A percentile compares a stretch with the other conserved stretches of the same genome.
Evolutionary conservation across 2,888 invertebrate species (phyloP).

Genomic region (Oeneis ivallda): DNA sequence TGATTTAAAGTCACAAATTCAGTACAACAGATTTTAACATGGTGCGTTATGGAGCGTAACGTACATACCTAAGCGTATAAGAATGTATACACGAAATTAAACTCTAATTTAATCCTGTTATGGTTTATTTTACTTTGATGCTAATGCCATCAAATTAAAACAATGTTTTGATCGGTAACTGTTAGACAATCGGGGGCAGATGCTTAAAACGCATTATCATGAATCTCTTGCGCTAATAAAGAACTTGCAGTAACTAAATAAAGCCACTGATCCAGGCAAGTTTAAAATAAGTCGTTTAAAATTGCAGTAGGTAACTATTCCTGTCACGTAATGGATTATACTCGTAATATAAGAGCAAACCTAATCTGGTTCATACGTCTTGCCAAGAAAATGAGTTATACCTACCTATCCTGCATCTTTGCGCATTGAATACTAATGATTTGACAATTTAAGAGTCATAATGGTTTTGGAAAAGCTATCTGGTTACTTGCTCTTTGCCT

Average conservation of each 20-base stretch:
- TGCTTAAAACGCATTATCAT: background rate
- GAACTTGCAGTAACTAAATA: background rate
- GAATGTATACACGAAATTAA: too few relatives aligned
- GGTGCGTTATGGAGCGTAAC: too few relatives aligned
- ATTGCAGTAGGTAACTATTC: constrained; percentile 6
- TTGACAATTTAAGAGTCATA: background rate
- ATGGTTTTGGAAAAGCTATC: background rate
- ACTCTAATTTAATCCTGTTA: too few relatives aligned
- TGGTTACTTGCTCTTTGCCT: background rate
- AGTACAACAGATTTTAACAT: too few relatives aligned
- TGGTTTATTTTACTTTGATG: too few relatives aligned
- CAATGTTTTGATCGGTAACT: too few relatives aligned
- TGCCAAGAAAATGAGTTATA: constrained; percentile 18
- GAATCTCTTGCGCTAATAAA: background rate
- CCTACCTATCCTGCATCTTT: constrained; percentile 7
- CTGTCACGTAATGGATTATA: constrained; percentile 14
- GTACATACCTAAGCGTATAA: too few relatives aligned
- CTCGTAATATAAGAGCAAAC: constrained; percentile 8
- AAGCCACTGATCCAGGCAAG: constrained; percentile 2
- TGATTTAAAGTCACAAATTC: too few relatives aligned
- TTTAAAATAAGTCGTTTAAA: constrained; percentile 5
- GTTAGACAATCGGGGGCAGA: too few relatives aligned
- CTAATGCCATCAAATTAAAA: too few relatives aligned
- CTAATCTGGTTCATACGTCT: constrained; percentile 8
- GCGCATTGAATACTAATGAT: constrained; percentile 16